Base-by-base conservation (phyloP, 2,113 vertebrate species). In the Pelusios castaneus region DNA sequence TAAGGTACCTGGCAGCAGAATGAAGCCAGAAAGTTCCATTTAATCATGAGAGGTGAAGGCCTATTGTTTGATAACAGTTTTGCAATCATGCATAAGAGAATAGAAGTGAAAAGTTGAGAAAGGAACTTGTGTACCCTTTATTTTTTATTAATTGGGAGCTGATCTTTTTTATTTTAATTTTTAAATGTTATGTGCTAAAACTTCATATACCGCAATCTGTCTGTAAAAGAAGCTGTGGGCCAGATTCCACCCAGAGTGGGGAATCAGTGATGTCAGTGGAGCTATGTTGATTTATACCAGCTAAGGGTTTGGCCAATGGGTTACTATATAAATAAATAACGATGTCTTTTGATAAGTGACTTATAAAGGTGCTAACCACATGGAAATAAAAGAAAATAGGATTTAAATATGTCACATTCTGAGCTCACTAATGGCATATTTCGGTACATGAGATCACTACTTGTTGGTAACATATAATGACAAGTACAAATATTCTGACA, bases 201-300 rank as follows among this genome's bases (percentile, higher is more conserved):
- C 1, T 89, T 87, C 0, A 0, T 8, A 0, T 17, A 76, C 11
- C 52, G 56, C 87, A 89, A 0, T 5, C 34, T 70, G 2, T 0
- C 67, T 90, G 31, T 70, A 34, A 81, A 4, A 31, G 58, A 34
- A 47, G 10, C 11, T 52, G 1, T 58, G 70, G 84, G 22, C 41
- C 7, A 52, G 10, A 60, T 60, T 22, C 89, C 88, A 84, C 91
- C 56, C 47, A 16, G 51, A 52, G 51, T 3, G 14, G 51, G 14
- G 51, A 16, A 16, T 17, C 34, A 16, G 77, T 84, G 12, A 0
- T 3, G 90, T 84, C 58, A 43, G 22, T 49, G 80, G 27, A 81
- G 3, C 0, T 75, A 79, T 34, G 8, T 4, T 10, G 89, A 1
- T 73, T 87, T 88, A 1, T 43, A 73, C 49, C 27, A 51, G n/a